Conservation (phyloP, 2,888 invertebrate species). For the Teleogryllus oceanicus region DNA sequence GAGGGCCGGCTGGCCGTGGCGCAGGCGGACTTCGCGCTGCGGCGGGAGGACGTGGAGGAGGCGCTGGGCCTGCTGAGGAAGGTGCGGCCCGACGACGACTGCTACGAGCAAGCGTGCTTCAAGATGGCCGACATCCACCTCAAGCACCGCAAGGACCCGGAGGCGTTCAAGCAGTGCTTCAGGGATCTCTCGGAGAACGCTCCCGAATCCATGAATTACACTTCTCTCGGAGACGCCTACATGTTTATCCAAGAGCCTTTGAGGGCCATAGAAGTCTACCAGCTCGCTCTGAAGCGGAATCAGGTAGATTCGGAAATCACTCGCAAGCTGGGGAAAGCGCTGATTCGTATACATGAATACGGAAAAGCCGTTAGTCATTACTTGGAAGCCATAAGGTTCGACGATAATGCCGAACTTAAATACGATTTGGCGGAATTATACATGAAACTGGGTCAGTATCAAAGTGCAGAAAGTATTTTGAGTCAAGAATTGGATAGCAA, state of each 20-base stretch:
- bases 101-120: constrained; percentile 60
- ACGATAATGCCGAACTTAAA: constrained; percentile 60
- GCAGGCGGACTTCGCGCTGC: constrained; percentile 79
- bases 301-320: constrained; percentile 72
- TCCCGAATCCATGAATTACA: constrained; percentile 69
- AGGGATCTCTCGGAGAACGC: constrained; percentile 71
- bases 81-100: constrained; percentile 75
- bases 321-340: constrained; percentile 83
- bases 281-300: constrained; percentile 76
- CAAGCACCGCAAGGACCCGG: constrained; percentile 77
- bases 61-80: constrained; percentile 76
- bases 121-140: constrained; percentile 85
- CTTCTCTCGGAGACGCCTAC: constrained; percentile 92
- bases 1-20: constrained; percentile 80
- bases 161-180: constrained; percentile 83
- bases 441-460: constrained; percentile 79
- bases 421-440: constrained; percentile 84
- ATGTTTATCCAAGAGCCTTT: constrained; percentile 78
- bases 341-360: constrained; percentile 61
- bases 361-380: constrained; percentile 89
- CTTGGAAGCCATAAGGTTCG: constrained; percentile 71
- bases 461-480: constrained; percentile 80
- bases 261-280: constrained; percentile 79
- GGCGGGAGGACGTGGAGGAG: constrained; percentile 74
- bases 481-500: constrained; percentile 65